Evolutionary conservation across 2,113 vertebrate species (phyloP), one percentile per base, ranked within the genome.

Genomic region (Neopipo cinnamomea): DNA sequence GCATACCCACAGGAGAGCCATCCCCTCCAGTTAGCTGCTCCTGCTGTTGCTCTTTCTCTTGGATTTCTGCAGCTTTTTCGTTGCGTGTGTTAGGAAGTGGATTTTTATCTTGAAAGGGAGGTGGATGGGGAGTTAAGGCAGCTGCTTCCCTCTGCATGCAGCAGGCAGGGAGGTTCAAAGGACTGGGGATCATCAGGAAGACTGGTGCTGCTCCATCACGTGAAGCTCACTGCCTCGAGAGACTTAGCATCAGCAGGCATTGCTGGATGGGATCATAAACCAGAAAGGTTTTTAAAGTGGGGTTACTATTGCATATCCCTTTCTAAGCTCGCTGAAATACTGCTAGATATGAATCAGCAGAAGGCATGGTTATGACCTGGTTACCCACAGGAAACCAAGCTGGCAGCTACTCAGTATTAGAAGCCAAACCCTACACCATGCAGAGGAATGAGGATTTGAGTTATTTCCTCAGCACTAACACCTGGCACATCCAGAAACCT

Each of bases 201-300:
- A 52, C 23, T 10, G 11, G 53, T 58, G 66, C 74, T 88, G 58
- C 52, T 1, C 1, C 23, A 8, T 46, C n/a, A 3, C 0, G 0
- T 10, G 78, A 20, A 79, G 33, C 23, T 85, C 42, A 23, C 41
- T 21, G 1, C 41, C 20, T 61, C 4, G 21, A 71, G 65, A 4
- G 41, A 3, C 2, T 30, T 42, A 6, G 18, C 72, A 23, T 70
- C n/a, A 20, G 52, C 72, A 74, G 39, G 63, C 65, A 5, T 42
- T 91, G 71, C 71, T 82, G 62, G 41, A 28, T 9, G 23, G 28
- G n/a, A 4, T 53, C 56, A 20, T 62, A 30, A 87, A 37, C 3
- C 31, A 56, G 47, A 47, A 52, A 14, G 18, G 33, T 58, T 87
- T 63, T 46, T 15, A 8, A 88, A 74, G 47, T 28, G 41, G 11